These are phyloP conservation scores for Nesidiocoris tenuis DNA, from an alignment of 2,888 invertebrate species.

Conservation along the genomic window DNA sequence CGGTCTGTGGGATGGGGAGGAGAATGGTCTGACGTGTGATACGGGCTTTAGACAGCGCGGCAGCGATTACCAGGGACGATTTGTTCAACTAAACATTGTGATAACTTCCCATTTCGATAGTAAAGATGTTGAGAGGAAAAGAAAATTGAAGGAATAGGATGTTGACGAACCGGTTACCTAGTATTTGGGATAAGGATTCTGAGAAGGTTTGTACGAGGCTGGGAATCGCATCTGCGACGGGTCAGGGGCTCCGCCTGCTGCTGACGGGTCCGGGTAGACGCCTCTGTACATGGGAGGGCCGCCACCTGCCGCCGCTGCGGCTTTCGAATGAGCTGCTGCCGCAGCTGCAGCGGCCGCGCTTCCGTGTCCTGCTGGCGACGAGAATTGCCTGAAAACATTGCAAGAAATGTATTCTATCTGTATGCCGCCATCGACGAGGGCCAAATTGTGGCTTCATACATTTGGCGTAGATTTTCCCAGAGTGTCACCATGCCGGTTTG, in stretches of 20 bases:
- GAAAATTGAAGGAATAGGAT: not conserved
- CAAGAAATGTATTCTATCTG: too few relatives aligned
- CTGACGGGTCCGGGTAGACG: constrained; percentile 31
- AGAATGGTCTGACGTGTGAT: too few relatives aligned
- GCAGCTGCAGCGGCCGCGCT: constrained; percentile 25
- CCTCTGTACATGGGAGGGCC: constrained; percentile 42
- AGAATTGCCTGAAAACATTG: constrained; percentile 30
- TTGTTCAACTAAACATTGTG: too few relatives aligned
- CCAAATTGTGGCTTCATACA: too few relatives aligned
- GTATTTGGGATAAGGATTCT: constrained; percentile 40
- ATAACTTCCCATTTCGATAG: too few relatives aligned
- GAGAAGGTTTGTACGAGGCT: constrained; percentile 28
- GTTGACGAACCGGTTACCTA: constrained; percentile 13
- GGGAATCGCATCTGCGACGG: constrained; percentile 43
- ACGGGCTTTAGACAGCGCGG: too few relatives aligned
- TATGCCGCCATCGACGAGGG: too few relatives aligned
- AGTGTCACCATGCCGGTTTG: too few relatives aligned
- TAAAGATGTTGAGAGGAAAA: too few relatives aligned
- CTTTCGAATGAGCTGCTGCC: constrained; percentile 30
- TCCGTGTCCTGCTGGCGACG: constrained; percentile 27
- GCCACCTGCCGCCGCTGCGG: constrained; percentile 23
- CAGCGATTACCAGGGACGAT: too few relatives aligned
- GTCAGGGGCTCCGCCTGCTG: constrained; percentile 32
- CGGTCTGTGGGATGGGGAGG: too few relatives aligned
- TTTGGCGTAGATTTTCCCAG: too few relatives aligned